phyloP scores from a whole-genome alignment of 2,888 invertebrate genomes.

The Caenorhabditis parvicauda region DNA sequence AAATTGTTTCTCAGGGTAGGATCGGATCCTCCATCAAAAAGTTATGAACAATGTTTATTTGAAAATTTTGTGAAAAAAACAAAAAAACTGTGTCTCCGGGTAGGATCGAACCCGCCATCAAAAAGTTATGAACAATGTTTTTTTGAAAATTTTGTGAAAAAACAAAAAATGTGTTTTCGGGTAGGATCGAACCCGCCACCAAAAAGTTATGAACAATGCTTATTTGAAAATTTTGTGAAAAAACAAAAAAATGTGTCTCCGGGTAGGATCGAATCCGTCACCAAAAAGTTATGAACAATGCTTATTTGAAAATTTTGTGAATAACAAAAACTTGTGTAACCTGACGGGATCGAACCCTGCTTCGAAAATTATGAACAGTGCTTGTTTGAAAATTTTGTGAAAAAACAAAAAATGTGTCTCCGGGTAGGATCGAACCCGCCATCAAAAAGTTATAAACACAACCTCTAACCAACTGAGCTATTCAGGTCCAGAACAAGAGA shows the following conservation, averaged over 20 bases:
- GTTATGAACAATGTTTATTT: too few relatives aligned
- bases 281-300: neutral
- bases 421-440: too few relatives aligned
- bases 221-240: neutral
- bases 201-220: neutral
- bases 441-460: too few relatives aligned
- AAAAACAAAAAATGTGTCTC: too few relatives aligned
- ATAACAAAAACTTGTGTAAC: conserved; percentile 12
- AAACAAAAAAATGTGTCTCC: conserved; percentile 11
- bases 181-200: neutral
- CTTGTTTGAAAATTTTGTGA: too few relatives aligned
- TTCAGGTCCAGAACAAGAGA: conserved; percentile 1
- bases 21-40: too few relatives aligned
- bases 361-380: too few relatives aligned
- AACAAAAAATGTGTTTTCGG: too few relatives aligned
- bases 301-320: neutral
- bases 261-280: neutral
- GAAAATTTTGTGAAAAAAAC: conserved; percentile 1
- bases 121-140: neutral
- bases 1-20: too few relatives aligned
- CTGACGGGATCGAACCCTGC: neutral
- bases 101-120: neutral
- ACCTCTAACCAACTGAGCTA: neutral
- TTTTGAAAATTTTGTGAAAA: neutral
- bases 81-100: too few relatives aligned